Evolutionary conservation across 2,797 vertebrate species (phyloP), one percentile per base, ranked within the genome.

Genomic region (Podarcis lilfordi): DNA sequence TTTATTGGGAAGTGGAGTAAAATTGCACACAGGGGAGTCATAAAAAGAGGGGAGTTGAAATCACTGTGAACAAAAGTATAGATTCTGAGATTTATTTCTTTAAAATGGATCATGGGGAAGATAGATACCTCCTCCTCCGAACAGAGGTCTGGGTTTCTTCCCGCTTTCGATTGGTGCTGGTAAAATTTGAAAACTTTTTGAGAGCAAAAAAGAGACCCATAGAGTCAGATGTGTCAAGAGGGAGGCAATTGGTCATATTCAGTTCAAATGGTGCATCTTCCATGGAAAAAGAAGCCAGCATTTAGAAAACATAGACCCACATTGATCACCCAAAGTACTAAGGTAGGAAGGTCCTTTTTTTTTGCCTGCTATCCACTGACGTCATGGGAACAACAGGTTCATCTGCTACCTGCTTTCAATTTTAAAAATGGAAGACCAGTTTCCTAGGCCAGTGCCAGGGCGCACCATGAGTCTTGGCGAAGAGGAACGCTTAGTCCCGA

Each of bases 381-480:
- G 1, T 37, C 72, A 27, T 75, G 45, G 84, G 66, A 29, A 0
- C 11, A 8, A 15, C 23, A 32, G 25, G 7, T 85, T 92, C 90
- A 92, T 95, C 87, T 74, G 6, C 1, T 78, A 92, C 75, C 29
- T 83, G 19, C 71, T 80, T 83, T 23, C 6, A 23, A 8, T 17
- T 69, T 89, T 85, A 6, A n/a, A n/a, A 59, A 17, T 43, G 81
- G 21, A 50, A 78, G 80, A 69, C 55, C 5, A 4, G 55, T 55
- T 0, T 75, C 91, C 98, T 98, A 99, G 37, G 98, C 98, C 35
- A 98, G 97, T 0, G 98, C 98, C 94, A 99, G 95, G 0, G 98
- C 97, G 0, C 98, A 99, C 98, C 99, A 99, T 90, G 98, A 97
- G 94, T 97, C 97, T 95, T 97, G 97, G 82, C 94, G 95, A 79